Base-by-base conservation (phyloP, 2,797 vertebrate genomes). In the Tokudaia muenninki region DNA sequence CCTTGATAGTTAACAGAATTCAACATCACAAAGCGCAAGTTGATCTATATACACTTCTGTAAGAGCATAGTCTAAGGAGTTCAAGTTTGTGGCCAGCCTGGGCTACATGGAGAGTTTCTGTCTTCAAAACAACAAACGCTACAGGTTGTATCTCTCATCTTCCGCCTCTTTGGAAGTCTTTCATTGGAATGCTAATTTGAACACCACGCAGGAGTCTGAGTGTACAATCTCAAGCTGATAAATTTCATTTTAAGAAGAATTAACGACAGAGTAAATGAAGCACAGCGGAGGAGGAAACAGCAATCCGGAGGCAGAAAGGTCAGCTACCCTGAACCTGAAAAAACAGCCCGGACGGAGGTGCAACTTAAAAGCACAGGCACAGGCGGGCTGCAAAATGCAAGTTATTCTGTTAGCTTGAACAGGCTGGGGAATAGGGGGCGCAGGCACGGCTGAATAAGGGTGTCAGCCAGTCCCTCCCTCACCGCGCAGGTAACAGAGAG, bases 251-350 rank as follows among this genome's bases (percentile, higher is more conserved):
- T 55, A 50, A 55, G 52, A 50, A 55, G 59, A n/a, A 67, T 61
- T 19, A 80, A 83, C 3, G 10, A 77, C 63, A 24, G 79, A 67
- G 65, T 84, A 90, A 78, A 57, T 19, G 96, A 86, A 95, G n/a
- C 90, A 44, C 65, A 9, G 67, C 1, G 3, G 79, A 61, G 3
- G 79, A 61, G 87, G 70, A 87, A 94, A 80, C 83, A 72, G 57
- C 31, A 90, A 19, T 90, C 44, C 6, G 6, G 26, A 67, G 63
- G 70, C 79, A 50, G 67, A 67, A 86, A 29, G 24, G 26, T 59
- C 90, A 19, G 74, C 75, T 55, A 16, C n/a, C n/a, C 77, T 0
- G 78, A 92, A 90, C 37, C 63, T 61, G n/a, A 77, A 74, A 67
- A 87, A 83, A 31, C 41, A 59, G 41, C 57, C 47, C 13, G 0